phyloP scores from a whole-genome alignment of 2,113 vertebrate genomes.

The Hippocampus guttulatus region DNA sequence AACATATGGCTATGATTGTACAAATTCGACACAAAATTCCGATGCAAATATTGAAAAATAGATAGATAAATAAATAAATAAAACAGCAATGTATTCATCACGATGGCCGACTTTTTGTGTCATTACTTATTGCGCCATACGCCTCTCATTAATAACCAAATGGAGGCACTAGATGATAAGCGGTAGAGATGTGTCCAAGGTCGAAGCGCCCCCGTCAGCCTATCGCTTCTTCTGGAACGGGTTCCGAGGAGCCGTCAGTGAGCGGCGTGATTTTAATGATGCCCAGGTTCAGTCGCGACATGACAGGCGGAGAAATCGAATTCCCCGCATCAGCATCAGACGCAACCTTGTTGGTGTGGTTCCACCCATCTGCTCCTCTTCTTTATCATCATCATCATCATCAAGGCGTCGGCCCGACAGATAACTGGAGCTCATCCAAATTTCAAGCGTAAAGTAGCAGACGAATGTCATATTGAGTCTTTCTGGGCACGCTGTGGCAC shows the following conservation, averaged over 20 bases:
- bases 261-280: conserved; percentile 51
- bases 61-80: no score
- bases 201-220: conserved; percentile 14
- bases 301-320: conserved; percentile 37
- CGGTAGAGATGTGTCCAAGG: conserved; percentile 37
- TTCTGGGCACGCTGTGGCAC: neutral
- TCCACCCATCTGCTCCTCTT: conserved; percentile 25
- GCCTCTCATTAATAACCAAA: neutral
- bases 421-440: conserved; percentile 23
- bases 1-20: no score
- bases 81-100: no score
- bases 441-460: conserved; percentile 10
- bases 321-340: conserved; percentile 41
- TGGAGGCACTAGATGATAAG: neutral
- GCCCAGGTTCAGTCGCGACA: conserved; percentile 47
- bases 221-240: conserved; percentile 26
- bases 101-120: no score
- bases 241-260: conserved; percentile 18
- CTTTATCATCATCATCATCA: neutral
- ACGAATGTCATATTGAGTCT: neutral
- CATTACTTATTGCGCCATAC: no score
- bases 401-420: neutral
- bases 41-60: no score
- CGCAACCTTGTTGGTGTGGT: conserved; percentile 27
- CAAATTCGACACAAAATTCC: no score